phyloP scores from a whole-genome alignment of 2,797 vertebrate genomes.

The Periparus ater region DNA sequence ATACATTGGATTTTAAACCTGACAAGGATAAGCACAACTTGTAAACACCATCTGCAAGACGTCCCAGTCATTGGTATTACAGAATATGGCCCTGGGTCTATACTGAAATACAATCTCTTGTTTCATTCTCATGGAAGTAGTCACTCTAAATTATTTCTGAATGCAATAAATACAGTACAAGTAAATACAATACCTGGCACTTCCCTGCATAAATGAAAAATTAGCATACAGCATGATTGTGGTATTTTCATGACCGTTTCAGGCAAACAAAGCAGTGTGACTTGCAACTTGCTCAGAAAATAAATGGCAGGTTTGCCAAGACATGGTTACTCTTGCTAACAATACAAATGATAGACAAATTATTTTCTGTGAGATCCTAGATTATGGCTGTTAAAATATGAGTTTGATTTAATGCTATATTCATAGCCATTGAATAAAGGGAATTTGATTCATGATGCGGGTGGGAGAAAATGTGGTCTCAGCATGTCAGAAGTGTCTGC shows the following conservation, averaged over 20 bases:
- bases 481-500: not conserved
- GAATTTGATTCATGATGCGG: not conserved
- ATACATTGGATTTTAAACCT: not conserved
- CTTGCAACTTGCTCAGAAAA: not conserved
- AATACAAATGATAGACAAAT: not conserved
- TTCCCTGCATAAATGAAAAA: not conserved
- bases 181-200: not conserved
- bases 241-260: not conserved
- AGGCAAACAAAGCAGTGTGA: not conserved
- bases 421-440: not conserved
- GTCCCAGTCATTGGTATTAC: not conserved
- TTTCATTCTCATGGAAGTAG: not conserved
- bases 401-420: not conserved
- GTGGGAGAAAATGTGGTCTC: not conserved
- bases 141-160: not conserved
- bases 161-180: not conserved
- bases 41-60: constrained; percentile 38
- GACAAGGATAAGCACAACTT: not conserved
- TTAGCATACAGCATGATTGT: not conserved
- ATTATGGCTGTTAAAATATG: not conserved
- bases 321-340: not conserved
- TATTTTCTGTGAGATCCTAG: not conserved
- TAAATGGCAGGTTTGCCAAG: not conserved
- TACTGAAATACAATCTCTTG: not conserved
- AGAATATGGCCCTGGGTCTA: not conserved